Percentiles rank a stretch among this genome's conserved stretches.
phyloP scores from a whole-genome alignment of 2,888 invertebrate genomes.

The Stramonita haemastoma region DNA sequence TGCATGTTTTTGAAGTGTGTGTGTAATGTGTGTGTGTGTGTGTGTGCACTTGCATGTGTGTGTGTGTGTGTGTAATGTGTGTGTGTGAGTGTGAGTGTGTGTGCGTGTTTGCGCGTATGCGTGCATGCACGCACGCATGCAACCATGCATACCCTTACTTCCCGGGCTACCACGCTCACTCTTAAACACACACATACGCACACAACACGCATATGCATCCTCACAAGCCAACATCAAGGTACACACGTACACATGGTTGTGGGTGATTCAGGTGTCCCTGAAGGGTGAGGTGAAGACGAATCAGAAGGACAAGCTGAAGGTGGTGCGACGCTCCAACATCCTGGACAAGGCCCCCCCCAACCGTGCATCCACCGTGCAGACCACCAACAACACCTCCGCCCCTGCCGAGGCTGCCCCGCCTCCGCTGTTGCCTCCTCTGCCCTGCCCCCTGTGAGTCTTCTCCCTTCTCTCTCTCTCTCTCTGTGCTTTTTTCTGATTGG shows the following conservation, averaged over 20 bases:
- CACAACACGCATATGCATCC: too few species aligned
- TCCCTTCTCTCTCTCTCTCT: neutral
- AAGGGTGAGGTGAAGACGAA: slow-evolving; percentile 80
- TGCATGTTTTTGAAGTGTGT: too few species aligned
- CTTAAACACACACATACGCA: too few species aligned
- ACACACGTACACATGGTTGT: neutral
- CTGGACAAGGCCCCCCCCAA: slow-evolving; percentile 72
- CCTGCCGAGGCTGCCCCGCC: slow-evolving; percentile 44
- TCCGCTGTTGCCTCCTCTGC: slow-evolving; percentile 54
- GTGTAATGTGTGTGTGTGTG: slow-evolving; percentile 26
- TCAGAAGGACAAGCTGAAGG: slow-evolving; percentile 60
- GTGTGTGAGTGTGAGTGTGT: neutral
- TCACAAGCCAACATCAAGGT: neutral
- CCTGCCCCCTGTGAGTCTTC: slow-evolving; percentile 58
- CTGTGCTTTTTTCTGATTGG: neutral
- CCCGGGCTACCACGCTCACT: too few species aligned
- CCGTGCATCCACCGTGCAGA: neutral
- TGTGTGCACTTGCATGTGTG: neutral
- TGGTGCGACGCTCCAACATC: slow-evolving; percentile 72
- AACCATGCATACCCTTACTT: too few species aligned
- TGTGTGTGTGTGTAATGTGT: too few species aligned
- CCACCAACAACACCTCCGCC: neutral
- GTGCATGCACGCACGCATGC: too few species aligned
- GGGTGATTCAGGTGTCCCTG: slow-evolving; percentile 83
- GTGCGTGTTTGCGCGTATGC: neutral